These are phyloP conservation scores for Ormia ochracea DNA, from an alignment of 2,888 invertebrate species.

Conservation along the genomic window DNA sequence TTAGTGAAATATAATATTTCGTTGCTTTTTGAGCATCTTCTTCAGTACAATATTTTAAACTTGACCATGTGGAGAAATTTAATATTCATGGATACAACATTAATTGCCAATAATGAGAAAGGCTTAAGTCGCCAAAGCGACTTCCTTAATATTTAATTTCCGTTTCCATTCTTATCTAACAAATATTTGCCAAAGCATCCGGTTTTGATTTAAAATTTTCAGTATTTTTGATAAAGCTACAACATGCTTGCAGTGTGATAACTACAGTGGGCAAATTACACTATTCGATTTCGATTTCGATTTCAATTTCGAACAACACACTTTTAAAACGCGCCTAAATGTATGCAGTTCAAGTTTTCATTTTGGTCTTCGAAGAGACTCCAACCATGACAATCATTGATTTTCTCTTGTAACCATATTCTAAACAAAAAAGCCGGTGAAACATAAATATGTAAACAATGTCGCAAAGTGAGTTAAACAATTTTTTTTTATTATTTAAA, in stretches of 20 bases:
- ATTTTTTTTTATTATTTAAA: not conserved
- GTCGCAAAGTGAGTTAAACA: not conserved
- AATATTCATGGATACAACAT: too few species aligned
- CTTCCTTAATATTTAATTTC: too few species aligned
- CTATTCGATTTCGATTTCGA: not conserved
- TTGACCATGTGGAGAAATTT: too few species aligned
- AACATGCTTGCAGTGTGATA: not conserved
- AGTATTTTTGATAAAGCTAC: too few species aligned
- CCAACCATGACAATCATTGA: not conserved
- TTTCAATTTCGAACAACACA: not conserved
- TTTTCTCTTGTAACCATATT: slow-evolving; percentile 53
- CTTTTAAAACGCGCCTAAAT: not conserved
- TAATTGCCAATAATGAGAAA: too few species aligned
- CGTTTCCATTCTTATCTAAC: too few species aligned
- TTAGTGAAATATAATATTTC: too few species aligned
- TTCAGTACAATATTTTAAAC: too few species aligned
- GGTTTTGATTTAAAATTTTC: too few species aligned
- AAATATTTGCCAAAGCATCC: too few species aligned
- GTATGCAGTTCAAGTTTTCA: not conserved
- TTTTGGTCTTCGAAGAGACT: not conserved
- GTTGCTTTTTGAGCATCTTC: too few species aligned
- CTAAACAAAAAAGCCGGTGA: slow-evolving; percentile 63
- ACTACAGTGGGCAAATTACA: not conserved
- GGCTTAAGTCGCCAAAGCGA: too few species aligned
- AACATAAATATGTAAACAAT: slow-evolving; percentile 24